phyloP scores from a whole-genome alignment of 1,140 invertebrate species.

The Gryllus bimaculatus region DNA sequence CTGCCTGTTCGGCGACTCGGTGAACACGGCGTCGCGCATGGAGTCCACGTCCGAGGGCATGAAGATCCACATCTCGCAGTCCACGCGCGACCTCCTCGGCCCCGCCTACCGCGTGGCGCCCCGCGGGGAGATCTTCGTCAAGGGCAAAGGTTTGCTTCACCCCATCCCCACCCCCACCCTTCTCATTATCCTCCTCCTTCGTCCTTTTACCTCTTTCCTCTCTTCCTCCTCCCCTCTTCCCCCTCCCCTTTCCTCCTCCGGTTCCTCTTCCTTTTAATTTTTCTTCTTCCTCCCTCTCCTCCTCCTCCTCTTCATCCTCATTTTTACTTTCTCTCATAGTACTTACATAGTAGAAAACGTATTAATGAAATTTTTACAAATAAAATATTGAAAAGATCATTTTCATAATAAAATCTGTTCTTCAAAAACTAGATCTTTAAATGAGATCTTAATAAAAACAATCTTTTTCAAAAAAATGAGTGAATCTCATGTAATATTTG shows the following conservation, averaged over 20 bases:
- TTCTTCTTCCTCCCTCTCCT: not conserved
- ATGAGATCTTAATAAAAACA: too few species aligned
- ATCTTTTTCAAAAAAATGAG: too few species aligned
- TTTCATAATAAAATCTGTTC: too few species aligned
- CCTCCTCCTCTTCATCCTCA: not conserved
- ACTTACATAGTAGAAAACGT: too few species aligned
- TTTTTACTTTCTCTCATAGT: too few species aligned
- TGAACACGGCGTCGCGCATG: constrained; percentile 87
- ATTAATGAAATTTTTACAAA: too few species aligned
- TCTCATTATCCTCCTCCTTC: constrained; percentile 8
- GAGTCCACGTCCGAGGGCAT: constrained; percentile 84
- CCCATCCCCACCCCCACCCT: constrained; percentile 3
- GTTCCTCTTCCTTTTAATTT: not conserved
- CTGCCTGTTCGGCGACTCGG: constrained; percentile 86
- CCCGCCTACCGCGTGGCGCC: constrained; percentile 66
- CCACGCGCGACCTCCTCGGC: constrained; percentile 67
- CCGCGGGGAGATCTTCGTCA: constrained; percentile 73
- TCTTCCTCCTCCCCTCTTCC: constrained; percentile 10
- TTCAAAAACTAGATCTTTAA: too few species aligned
- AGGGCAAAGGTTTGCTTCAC: constrained; percentile 63
- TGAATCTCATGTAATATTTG: too few species aligned
- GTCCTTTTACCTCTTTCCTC: too few species aligned
- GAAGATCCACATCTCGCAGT: constrained; percentile 90
- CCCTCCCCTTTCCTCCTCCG: not conserved
- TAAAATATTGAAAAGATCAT: too few species aligned